phyloP scores from a whole-genome alignment of 2,888 invertebrate species.

The Trissolcus brochymenae region DNA sequence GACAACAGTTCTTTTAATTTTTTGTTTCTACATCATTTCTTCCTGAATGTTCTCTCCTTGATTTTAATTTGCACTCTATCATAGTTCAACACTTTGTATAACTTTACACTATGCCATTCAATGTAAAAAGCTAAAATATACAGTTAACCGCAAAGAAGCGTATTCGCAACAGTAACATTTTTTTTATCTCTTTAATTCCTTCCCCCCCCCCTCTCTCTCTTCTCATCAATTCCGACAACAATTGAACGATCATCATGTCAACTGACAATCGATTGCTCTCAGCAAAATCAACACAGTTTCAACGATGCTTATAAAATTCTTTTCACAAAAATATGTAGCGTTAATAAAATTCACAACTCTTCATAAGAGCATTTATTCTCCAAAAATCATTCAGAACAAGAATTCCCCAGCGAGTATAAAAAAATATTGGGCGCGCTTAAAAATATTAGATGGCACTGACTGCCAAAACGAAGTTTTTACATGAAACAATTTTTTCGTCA shows the following conservation, averaged over 20 bases:
- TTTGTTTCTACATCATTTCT: constrained; percentile 2
- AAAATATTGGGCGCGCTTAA: constrained; percentile 70
- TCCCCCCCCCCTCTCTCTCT: constrained; percentile 50
- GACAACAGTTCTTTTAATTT: constrained; percentile 13
- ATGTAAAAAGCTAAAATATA: constrained; percentile 57
- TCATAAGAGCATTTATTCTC: constrained; percentile 50
- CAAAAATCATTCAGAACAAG: constrained; percentile 75
- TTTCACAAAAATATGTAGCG: too few relatives aligned
- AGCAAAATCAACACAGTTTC: neutral
- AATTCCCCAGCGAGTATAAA: constrained; percentile 69
- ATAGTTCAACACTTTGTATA: constrained; percentile 28
- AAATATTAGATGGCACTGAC: constrained; percentile 70
- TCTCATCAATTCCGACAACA: constrained; percentile 59
- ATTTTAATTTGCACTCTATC: constrained; percentile 32
- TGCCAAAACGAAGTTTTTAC: constrained; percentile 70
- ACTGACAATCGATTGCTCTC: too few relatives aligned
- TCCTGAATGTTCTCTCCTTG: constrained; percentile 9
- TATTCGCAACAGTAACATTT: constrained; percentile 71
- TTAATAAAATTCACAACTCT: constrained; percentile 34
- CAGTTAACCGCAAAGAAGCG: constrained; percentile 57
- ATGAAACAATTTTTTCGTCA: constrained; percentile 59
- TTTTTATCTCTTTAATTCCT: constrained; percentile 59
- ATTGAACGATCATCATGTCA: too few relatives aligned
- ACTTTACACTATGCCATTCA: constrained; percentile 45
- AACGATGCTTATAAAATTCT: too few relatives aligned